A percentile compares a stretch with the other conserved stretches of the same genome.
phyloP scores from a whole-genome alignment of 2,113 vertebrate species.

The Corythaeola cristata region DNA sequence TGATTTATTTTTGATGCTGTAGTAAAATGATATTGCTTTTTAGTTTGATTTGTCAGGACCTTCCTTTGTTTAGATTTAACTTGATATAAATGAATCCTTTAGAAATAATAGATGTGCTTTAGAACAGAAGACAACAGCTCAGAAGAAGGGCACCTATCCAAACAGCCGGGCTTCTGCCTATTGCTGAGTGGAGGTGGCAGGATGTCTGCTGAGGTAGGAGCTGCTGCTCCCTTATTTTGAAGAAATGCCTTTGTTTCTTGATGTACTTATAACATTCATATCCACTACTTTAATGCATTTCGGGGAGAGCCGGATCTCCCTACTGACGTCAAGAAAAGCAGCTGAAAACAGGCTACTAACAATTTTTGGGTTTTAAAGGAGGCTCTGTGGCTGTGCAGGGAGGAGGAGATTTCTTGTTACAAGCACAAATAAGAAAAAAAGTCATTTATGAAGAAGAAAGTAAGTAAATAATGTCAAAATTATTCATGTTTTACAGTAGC shows the following conservation, averaged over 20 bases:
- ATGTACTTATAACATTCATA: neutral
- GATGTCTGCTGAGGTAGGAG: neutral
- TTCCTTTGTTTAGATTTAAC: constrained; percentile 2
- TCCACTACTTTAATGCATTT: neutral
- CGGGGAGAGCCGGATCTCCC: neutral
- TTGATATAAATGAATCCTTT: neutral
- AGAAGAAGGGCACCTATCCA: neutral
- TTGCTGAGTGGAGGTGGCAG: neutral
- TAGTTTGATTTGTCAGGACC: neutral
- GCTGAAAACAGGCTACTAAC: neutral
- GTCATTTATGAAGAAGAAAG: neutral
- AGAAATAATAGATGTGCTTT: neutral
- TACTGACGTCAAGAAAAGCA: neutral
- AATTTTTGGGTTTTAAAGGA: constrained; percentile 3
- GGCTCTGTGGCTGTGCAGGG: neutral
- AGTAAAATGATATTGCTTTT: neutral
- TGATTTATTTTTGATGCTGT: neutral
- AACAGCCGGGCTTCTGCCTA: neutral
- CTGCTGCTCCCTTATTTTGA: neutral
- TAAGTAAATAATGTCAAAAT: neutral
- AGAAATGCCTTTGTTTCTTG: neutral
- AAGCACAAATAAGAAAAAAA: neutral
- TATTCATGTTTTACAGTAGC: neutral
- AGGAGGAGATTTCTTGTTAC: neutral
- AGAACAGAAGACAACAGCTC: neutral